Evolutionary conservation across 2,888 invertebrate species (phyloP).

Genomic region (Cheilosia variabilis): DNA sequence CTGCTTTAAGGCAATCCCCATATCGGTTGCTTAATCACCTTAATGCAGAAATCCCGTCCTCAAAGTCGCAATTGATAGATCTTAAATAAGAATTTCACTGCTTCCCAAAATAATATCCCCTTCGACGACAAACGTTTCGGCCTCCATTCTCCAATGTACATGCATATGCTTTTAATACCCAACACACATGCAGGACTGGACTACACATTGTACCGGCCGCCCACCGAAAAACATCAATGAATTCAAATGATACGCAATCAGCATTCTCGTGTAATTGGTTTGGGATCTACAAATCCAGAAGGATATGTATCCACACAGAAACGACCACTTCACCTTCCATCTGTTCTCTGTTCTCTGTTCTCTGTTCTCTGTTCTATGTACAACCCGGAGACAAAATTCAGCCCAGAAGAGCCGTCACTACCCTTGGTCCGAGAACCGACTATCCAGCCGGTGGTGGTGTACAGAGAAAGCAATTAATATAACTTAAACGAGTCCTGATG

Average conservation of each 20-base stretch:
- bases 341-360: not conserved
- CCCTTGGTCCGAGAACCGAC: conserved; percentile 40
- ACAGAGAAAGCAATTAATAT: conserved; percentile 74
- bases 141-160: not conserved
- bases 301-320: conserved; percentile 39
- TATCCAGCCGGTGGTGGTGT: conserved; percentile 11
- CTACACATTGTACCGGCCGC: not conserved
- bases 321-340: conserved; percentile 7
- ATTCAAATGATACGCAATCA: conserved; percentile 74
- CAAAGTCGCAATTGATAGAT: conserved; percentile 39
- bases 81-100: conserved; percentile 46
- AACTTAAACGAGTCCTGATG: conserved; percentile 75
- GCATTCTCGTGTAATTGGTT: conserved; percentile 73
- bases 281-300: conserved; percentile 66
- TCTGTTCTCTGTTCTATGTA: not conserved
- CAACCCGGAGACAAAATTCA: conserved; percentile 54
- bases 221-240: conserved; percentile 60
- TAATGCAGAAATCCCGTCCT: conserved; percentile 39
- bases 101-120: conserved; percentile 30
- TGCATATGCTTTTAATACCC: not conserved
- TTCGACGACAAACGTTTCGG: conserved; percentile 37
- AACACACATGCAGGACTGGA: not conserved
- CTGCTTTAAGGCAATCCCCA: conserved; percentile 10
- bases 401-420: conserved; percentile 24
- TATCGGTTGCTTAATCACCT: conserved; percentile 56